Percentiles rank a stretch among this genome's conserved stretches.
Conservation (phyloP, 2,888 invertebrate species). For the Eristalis arbustorum region DNA sequence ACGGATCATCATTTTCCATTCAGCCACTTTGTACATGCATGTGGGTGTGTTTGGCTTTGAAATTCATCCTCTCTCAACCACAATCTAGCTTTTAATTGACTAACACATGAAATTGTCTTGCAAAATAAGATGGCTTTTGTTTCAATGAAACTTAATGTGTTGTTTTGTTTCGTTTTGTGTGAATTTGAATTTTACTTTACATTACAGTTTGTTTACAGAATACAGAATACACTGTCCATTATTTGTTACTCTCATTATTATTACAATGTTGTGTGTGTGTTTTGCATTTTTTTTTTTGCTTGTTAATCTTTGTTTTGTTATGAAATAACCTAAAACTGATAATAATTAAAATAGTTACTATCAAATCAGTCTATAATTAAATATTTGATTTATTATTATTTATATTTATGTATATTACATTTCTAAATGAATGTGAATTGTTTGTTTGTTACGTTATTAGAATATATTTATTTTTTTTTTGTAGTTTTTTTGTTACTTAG, state of each 20-base stretch:
- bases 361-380: constrained; percentile 80
- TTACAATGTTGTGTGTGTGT: constrained; percentile 23
- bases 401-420: constrained; percentile 60
- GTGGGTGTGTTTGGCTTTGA: not conserved
- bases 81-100: constrained; percentile 51
- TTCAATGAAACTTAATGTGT: constrained; percentile 15
- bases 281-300: constrained; percentile 5
- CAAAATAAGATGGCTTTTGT: constrained; percentile 47
- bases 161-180: not conserved
- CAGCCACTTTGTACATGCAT: not conserved
- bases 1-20: too few species aligned
- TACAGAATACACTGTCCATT: constrained; percentile 18
- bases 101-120: constrained; percentile 56
- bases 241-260: constrained; percentile 28
- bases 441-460: constrained; percentile 41
- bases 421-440: constrained; percentile 52
- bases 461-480: constrained; percentile 39
- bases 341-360: constrained; percentile 78
- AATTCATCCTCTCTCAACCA: not conserved
- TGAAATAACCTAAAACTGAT: constrained; percentile 71
- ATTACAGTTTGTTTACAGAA: constrained; percentile 21
- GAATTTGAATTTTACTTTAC: not conserved
- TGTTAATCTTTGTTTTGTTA: constrained; percentile 40
- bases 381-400: constrained; percentile 71
- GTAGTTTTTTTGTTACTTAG: constrained; percentile 28